Conservation (phyloP, 2,113 vertebrate species). For the Dryoscopus gambensis region DNA sequence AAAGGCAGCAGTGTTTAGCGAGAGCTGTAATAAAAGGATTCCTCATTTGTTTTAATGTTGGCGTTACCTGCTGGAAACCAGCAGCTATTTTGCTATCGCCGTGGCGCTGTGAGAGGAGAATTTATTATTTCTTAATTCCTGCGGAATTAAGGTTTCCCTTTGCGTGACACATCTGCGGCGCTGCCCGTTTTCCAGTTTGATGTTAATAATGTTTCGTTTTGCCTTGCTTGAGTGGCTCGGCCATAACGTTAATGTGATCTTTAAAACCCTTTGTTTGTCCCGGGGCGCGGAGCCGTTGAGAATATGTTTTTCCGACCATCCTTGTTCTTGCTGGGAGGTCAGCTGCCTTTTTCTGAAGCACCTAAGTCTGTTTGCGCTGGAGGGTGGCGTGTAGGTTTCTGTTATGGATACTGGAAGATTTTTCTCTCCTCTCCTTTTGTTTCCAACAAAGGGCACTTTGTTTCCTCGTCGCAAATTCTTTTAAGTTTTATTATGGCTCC, state of each 20-base stretch:
- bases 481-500: constrained; percentile 44
- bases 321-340: constrained; percentile 26
- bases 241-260: constrained; percentile 7
- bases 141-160: background rate
- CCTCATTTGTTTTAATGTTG: background rate
- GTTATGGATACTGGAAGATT: constrained; percentile 31
- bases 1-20: background rate
- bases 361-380: constrained; percentile 6
- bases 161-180: background rate
- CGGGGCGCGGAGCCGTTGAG: background rate
- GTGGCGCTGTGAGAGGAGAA: background rate
- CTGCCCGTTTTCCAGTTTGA: background rate
- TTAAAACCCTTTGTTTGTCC: constrained; percentile 22
- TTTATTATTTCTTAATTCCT: background rate
- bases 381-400: background rate
- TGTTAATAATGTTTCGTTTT: constrained; percentile 13
- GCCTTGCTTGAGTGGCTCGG: constrained; percentile 4
- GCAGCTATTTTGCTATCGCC: background rate
- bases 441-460: constrained; percentile 44
- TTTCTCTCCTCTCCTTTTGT: constrained; percentile 26
- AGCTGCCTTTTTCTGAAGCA: constrained; percentile 8
- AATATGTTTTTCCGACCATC: constrained; percentile 1
- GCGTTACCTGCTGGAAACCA: background rate
- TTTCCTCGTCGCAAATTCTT: constrained; percentile 49
- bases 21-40: background rate